Evolutionary conservation across 2,113 vertebrate species (phyloP).

Genomic region (Halcyon senegalensis): DNA sequence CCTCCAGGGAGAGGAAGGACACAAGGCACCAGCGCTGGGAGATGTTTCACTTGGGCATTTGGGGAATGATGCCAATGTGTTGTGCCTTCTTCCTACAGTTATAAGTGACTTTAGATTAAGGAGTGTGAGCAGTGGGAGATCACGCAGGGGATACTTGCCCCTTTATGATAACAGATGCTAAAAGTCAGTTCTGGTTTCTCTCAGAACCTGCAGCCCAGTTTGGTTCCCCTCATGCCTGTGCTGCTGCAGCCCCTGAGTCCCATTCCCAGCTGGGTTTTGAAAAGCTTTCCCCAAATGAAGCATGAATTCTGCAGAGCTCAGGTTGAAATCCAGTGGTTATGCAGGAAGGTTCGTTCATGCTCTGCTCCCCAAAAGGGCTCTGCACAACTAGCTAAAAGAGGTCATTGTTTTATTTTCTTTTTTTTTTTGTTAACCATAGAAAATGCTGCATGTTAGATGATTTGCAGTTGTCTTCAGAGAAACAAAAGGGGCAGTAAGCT

Average conservation of each 20-base stretch:
- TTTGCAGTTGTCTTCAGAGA: conserved; percentile 40
- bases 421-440: background rate
- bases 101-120: background rate
- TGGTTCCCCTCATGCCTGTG: background rate
- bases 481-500: conserved; percentile 60
- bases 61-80: background rate
- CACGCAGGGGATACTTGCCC: fast-evolving
- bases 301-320: background rate
- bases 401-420: conserved; percentile 19
- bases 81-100: background rate
- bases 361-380: background rate
- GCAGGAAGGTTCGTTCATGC: background rate
- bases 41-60: background rate
- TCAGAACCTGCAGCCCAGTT: background rate
- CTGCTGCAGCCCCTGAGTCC: background rate
- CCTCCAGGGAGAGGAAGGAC: background rate
- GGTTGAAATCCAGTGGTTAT: background rate
- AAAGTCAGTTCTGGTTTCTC: background rate
- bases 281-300: fast-evolving
- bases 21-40: background rate
- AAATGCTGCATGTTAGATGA: conserved; percentile 12
- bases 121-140: background rate
- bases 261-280: background rate
- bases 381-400: background rate
- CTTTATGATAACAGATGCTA: background rate